phyloP scores from a whole-genome alignment of 2,113 vertebrate genomes.

The Percopsis transmontana region DNA sequence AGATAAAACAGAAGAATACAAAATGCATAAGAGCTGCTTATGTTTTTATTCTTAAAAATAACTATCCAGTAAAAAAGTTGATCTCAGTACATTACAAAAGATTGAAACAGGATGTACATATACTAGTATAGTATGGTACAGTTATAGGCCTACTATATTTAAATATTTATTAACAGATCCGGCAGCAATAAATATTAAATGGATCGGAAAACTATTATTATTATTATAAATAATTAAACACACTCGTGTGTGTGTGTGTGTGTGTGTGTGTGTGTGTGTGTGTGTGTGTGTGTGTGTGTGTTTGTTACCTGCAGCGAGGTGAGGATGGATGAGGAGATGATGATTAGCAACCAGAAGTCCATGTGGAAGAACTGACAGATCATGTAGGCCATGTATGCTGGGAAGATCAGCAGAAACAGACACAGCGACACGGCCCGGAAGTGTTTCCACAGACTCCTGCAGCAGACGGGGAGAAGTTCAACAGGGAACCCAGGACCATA shows the following conservation, averaged over 20 bases:
- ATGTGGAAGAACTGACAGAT: constrained; percentile 99
- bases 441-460: constrained; percentile 97
- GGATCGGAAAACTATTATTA: too few species aligned
- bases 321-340: constrained; percentile 97
- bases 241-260: not conserved
- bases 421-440: constrained; percentile 96
- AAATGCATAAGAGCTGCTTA: too few species aligned
- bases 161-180: too few species aligned
- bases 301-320: constrained; percentile 92
- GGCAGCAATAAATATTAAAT: not conserved
- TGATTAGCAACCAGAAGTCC: constrained; percentile 99
- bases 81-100: too few species aligned
- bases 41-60: too few species aligned
- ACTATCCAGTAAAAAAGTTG: too few species aligned
- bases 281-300: not conserved
- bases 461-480: constrained; percentile 11
- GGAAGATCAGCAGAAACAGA: constrained; percentile 92
- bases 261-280: not conserved
- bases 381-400: constrained; percentile 98
- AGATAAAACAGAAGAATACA: too few species aligned
- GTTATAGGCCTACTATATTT: too few species aligned
- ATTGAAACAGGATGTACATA: too few species aligned
- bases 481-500: not conserved
- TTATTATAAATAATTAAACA: not conserved
- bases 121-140: too few species aligned